Base-by-base conservation (phyloP, 2,113 vertebrate species). In the Rattus rattus region DNA sequence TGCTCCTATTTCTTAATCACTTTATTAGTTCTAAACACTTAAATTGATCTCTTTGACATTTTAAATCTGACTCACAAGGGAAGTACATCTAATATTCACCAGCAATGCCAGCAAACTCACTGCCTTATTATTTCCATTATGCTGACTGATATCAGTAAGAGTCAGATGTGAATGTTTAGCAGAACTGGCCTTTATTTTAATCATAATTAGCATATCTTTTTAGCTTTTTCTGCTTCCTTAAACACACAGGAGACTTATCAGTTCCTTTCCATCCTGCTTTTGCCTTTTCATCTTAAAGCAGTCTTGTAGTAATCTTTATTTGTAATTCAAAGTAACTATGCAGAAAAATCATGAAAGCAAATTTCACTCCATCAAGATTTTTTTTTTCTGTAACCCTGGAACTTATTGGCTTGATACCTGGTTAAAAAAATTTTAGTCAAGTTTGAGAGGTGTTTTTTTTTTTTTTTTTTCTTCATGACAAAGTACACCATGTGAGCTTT, bases 31-130 rank as follows among this genome's bases (percentile, higher is more conserved):
- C 86, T 97, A 97, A 96, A 95, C 96, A 97, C 63, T 95, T 59
- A 92, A 95, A 97, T 97, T 96, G 96, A 96, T 97, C 96, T 91
- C 89, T 67, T 47, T 97, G 95, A 97, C 96, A 97, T 96, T 97
- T 91, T 73, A 93, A 91, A 91, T 83, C 84, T 97, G 96, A 96
- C 83, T 97, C 87, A 95, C 90, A 49, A 39, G 97, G 92, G 92
- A 97, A 97, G 92, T 91, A 95, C 59, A 65, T 85, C 79, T 95
- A 91, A 95, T 94, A 96, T 30, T 88, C 94, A 77, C 77, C 89
- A 81, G 92, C 83, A 95, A 73, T 63, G 70, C 75, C 63, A 76
- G 86, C 76, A 54, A 26, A 79, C 91, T 89, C 76, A 52, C 61
- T 54, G 73, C 72, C 54, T 93, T 94, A 61, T 80, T 94, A 91